phyloP scores from a whole-genome alignment of 1,140 invertebrate genomes.

The Drosophila baimaii region DNA sequence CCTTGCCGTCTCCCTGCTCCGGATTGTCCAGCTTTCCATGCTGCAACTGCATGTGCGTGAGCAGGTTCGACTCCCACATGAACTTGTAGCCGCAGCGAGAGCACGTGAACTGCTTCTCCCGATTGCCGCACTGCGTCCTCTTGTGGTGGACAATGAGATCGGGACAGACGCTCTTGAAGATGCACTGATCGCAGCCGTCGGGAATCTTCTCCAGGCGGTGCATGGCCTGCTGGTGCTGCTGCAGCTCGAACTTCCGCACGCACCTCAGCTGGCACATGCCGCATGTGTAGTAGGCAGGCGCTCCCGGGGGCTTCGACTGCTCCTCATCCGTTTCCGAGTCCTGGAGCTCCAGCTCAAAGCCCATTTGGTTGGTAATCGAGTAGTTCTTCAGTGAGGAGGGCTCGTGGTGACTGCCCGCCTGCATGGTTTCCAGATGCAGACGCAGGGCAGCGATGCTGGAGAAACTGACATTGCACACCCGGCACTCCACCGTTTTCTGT shows the following conservation, averaged over 20 bases:
- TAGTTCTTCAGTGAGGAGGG: slow-evolving; percentile 62
- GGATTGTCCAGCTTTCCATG: slow-evolving; percentile 58
- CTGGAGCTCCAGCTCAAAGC: slow-evolving; percentile 71
- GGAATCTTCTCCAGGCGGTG: slow-evolving; percentile 68
- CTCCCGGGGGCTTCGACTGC: slow-evolving; percentile 30
- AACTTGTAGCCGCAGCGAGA: slow-evolving; percentile 85
- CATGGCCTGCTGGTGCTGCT: slow-evolving; percentile 75
- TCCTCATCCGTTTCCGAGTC: slow-evolving; percentile 79
- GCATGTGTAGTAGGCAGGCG: slow-evolving; percentile 82
- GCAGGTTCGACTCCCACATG: slow-evolving; percentile 85
- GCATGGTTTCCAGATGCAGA: slow-evolving; percentile 48
- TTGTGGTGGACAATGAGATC: slow-evolving; percentile 69
- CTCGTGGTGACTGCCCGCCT: slow-evolving; percentile 44
- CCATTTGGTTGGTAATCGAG: slow-evolving; percentile 76
- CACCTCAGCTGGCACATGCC: slow-evolving; percentile 84
- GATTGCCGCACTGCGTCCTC: slow-evolving; percentile 60
- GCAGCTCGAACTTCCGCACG: slow-evolving; percentile 73
- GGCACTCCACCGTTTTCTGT: slow-evolving; percentile 62
- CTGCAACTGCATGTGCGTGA: slow-evolving; percentile 84
- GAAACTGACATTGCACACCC: slow-evolving; percentile 60
- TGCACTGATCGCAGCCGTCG: slow-evolving; percentile 66
- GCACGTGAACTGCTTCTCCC: slow-evolving; percentile 83
- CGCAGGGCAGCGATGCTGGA: slow-evolving; percentile 54
- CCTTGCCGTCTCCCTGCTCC: slow-evolving; percentile 14
- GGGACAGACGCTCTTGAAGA: slow-evolving; percentile 68